Evolutionary conservation across 2,797 vertebrate genomes (phyloP).

Genomic region (Peromyscus attwateri): DNA sequence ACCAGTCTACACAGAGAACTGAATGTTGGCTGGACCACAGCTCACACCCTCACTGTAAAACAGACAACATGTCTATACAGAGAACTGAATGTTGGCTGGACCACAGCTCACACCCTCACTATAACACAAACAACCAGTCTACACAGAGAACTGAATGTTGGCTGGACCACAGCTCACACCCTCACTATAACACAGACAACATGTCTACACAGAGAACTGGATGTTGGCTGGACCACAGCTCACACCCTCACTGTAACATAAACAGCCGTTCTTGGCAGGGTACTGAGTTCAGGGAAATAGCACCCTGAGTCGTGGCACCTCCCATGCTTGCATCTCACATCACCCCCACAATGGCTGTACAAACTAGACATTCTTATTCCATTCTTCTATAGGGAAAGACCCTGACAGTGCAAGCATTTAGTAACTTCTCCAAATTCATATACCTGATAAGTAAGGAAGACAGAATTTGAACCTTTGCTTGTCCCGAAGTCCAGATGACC

Average conservation of each 20-base stretch:
- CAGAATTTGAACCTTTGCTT: background rate
- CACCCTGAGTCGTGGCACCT: accelerated
- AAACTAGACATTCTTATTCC: no score
- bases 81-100: background rate
- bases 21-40: background rate
- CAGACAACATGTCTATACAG: background rate
- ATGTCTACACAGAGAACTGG: background rate
- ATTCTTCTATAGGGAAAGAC: constrained; percentile 8
- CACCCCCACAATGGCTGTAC: background rate
- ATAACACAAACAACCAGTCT: background rate
- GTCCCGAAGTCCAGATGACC: background rate
- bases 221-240: background rate
- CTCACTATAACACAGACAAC: background rate
- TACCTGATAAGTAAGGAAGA: background rate
- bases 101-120: background rate
- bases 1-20: background rate
- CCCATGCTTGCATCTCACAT: background rate
- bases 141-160: background rate
- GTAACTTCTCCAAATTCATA: background rate
- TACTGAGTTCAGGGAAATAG: no score
- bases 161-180: background rate
- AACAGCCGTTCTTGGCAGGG: background rate
- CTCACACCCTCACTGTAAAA: background rate
- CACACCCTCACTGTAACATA: background rate
- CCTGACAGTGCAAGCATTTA: background rate